Base-by-base conservation (phyloP, 2,888 invertebrate species). In the Trissoscelio sp. region DNA sequence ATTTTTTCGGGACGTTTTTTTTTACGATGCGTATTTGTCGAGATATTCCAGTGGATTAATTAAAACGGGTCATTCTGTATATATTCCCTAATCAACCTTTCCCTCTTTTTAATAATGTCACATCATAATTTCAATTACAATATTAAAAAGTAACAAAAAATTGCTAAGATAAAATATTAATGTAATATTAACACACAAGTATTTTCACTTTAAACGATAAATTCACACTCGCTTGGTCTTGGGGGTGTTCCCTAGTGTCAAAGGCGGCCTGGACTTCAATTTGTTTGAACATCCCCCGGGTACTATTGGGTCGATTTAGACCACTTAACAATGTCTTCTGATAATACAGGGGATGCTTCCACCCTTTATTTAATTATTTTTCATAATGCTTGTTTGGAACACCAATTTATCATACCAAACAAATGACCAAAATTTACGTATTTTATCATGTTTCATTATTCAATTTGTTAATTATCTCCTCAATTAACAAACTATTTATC, bases 181-280 rank as follows among this genome's bases (percentile, higher is more conserved):
- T n/a, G n/a, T n/a, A n/a, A n/a, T n/a, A 67, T 55, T 55, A 57
- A 39, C 57, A 34, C 11, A 37, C 37, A 39, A 57, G 18, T 22
- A 55, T 55, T 31, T 53, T 73, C 53, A 22, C 62, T 31, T 42
- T 34, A 16, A 31, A 24, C 39, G 34, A 73, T 64, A 73, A 73
- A 64, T 62, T 55, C 22, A 37, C 31, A 46, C 24, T 12, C 31
- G 44, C 28, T 42, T 53, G 24, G 53, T 28, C 34, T 62, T 53
- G 44, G 62, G 31, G 16, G 48, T 55, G 55, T 46, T 64, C 44
- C 62, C 73, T 12, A 34, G 55, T 73, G 64, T 73, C 64, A 73
- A 39, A 62, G 73, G 16, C 34, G 12, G n/a, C 44, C 55, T 64
- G 64, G 55, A 64, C 73, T 73, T 73, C 72, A 72, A 72, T 72